Conservation (phyloP, 2,113 vertebrate genomes). For the Phyllostomus discolor region DNA sequence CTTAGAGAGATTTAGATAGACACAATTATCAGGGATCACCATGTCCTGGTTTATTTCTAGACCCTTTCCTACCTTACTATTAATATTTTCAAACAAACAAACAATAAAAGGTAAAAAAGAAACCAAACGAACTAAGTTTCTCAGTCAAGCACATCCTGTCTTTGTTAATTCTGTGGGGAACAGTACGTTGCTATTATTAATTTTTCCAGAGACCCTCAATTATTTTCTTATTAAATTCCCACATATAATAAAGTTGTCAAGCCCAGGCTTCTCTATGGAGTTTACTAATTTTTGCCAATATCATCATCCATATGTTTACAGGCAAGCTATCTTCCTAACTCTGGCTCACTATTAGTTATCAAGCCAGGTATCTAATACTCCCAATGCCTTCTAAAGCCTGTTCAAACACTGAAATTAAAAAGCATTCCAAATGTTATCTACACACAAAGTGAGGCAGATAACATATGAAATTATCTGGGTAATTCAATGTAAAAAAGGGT, state of each 20-base stretch:
- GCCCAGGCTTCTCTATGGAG: background rate
- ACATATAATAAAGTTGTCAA: constrained; percentile 16
- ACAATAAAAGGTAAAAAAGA: background rate
- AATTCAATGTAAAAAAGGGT: background rate
- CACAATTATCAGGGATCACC: background rate
- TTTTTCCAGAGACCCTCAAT: constrained; percentile 27
- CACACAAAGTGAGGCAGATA: background rate
- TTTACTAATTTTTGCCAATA: constrained; percentile 8
- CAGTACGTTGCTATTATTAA: background rate
- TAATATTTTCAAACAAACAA: background rate
- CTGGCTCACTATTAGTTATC: background rate
- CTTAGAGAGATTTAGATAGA: background rate
- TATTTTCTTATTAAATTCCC: constrained; percentile 39
- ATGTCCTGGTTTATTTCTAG: background rate
- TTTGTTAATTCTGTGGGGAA: background rate
- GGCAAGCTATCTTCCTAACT: background rate
- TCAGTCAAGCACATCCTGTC: constrained; percentile 12
- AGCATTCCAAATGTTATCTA: background rate
- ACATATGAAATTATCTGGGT: background rate
- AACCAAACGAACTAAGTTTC: background rate
- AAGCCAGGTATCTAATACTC: background rate
- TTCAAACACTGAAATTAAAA: background rate
- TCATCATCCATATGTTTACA: background rate
- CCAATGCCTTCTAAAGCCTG: background rate
- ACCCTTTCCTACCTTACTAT: background rate